These are phyloP conservation scores for Anoncus sp. DNA, from an alignment of 2,888 invertebrate species.

Conservation along the genomic window DNA sequence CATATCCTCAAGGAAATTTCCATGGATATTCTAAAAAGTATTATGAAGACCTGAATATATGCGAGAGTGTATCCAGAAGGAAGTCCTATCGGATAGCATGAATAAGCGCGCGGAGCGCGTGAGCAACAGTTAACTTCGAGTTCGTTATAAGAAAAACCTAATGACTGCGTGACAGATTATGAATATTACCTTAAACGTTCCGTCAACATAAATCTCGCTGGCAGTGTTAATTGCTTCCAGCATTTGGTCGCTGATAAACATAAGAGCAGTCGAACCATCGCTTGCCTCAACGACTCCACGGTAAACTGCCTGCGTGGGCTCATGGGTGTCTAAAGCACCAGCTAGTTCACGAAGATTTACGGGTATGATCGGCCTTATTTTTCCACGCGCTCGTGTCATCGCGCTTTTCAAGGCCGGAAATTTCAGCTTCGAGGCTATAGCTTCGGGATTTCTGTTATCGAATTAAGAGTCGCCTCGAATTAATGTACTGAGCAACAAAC, in stretches of 20 bases:
- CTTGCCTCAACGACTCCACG: conserved; percentile 37
- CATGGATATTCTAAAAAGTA: too few species aligned
- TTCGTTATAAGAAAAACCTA: too few species aligned
- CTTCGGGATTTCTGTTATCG: background rate
- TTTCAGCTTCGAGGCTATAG: background rate
- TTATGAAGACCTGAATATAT: too few species aligned
- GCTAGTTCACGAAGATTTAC: conserved; percentile 17
- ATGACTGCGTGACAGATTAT: too few species aligned
- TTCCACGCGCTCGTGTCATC: background rate
- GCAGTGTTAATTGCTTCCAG: conserved; percentile 29
- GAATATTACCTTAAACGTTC: conserved; percentile 54
- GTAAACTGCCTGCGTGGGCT: conserved; percentile 21
- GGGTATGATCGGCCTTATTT: background rate
- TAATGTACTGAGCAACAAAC: too few species aligned
- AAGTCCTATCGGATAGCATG: too few species aligned
- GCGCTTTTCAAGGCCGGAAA: background rate
- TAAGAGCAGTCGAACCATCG: conserved; percentile 38
- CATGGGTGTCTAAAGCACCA: background rate
- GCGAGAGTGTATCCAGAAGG: too few species aligned
- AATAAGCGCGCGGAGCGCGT: too few species aligned
- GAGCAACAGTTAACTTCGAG: too few species aligned
- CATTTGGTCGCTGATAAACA: conserved; percentile 49
- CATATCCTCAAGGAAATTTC: too few species aligned
- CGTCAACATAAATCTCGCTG: conserved; percentile 46
- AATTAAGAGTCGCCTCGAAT: background rate